Evolutionary conservation across 1,140 invertebrate species (phyloP), one percentile per base, ranked within the genome.

Genomic region (Neomicropteryx cornuta): DNA sequence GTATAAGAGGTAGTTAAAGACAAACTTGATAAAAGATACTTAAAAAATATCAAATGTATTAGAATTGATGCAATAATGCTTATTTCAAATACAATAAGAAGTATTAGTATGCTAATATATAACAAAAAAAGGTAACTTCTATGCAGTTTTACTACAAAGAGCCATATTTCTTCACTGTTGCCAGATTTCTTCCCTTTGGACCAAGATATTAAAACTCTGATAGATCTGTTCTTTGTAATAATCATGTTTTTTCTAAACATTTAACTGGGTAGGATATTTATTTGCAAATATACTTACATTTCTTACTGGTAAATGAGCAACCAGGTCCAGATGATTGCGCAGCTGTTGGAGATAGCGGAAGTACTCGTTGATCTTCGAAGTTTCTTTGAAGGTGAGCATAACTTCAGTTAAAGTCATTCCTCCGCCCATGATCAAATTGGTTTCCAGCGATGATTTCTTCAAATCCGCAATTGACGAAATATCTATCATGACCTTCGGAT

Each of bases 61-160:
- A n/a, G n/a, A n/a, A n/a, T n/a, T n/a, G n/a, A n/a, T n/a, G n/a
- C n/a, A n/a, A n/a, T n/a, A n/a, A n/a, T n/a, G n/a, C n/a, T n/a
- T n/a, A n/a, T n/a, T n/a, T n/a, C n/a, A n/a, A n/a, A n/a, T n/a
- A n/a, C n/a, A n/a, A n/a, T n/a, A n/a, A n/a, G n/a, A n/a, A n/a
- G n/a, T n/a, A n/a, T n/a, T n/a, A n/a, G n/a, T n/a, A n/a, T n/a
- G n/a, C n/a, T n/a, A n/a, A n/a, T n/a, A n/a, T n/a, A n/a, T n/a
- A n/a, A n/a, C 2, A 82, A 87, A 2, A 77, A 75, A 55, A 87
- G 86, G 48, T 80, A 75, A 5, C 55, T 58, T 47, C 82, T 67
- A 11, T 60, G 39, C 48, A 84, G 70, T 62, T 87, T 87, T 36
- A 85, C 72, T 66, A 78, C 77, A 37, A 87, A 56, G 57, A 38